These are phyloP conservation scores for Macquaria australasica DNA, from an alignment of 2,113 vertebrate species.

Conservation along the genomic window DNA sequence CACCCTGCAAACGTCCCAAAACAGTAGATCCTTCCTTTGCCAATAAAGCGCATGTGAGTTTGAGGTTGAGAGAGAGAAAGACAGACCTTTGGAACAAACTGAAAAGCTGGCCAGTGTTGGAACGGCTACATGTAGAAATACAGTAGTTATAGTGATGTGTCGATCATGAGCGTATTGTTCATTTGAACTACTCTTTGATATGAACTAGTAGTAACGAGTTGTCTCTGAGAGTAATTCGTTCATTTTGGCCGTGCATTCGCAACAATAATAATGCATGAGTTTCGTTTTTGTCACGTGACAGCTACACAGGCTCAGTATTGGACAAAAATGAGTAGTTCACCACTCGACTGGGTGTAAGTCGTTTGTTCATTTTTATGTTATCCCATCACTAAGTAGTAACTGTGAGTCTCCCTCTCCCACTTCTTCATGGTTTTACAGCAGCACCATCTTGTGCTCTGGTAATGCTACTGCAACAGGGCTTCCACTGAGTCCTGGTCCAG, in stretches of 20 bases:
- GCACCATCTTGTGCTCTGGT: constrained; percentile 48
- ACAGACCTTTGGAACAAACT: too few relatives aligned
- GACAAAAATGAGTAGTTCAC: too few relatives aligned
- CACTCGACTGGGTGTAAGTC: too few relatives aligned
- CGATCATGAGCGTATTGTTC: too few relatives aligned
- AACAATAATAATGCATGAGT: too few relatives aligned
- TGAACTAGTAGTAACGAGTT: too few relatives aligned
- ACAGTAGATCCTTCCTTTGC: background rate
- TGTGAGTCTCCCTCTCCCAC: background rate
- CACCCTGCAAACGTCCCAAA: background rate
- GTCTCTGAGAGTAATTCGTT: too few relatives aligned
- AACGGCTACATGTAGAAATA: background rate
- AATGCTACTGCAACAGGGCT: background rate
- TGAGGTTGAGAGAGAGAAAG: background rate
- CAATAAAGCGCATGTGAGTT: background rate
- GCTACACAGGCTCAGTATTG: too few relatives aligned
- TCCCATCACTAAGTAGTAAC: background rate
- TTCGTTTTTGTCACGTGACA: too few relatives aligned
- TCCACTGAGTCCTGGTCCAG: background rate
- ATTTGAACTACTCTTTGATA: too few relatives aligned
- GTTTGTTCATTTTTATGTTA: too few relatives aligned
- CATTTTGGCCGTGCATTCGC: too few relatives aligned
- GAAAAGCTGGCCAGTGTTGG: background rate
- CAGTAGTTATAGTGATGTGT: background rate
- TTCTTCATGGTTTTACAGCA: constrained; percentile 31